Evolutionary conservation across 2,797 vertebrate genomes (phyloP), one percentile per base, ranked within the genome.

Genomic region (Sebastes cheni): DNA sequence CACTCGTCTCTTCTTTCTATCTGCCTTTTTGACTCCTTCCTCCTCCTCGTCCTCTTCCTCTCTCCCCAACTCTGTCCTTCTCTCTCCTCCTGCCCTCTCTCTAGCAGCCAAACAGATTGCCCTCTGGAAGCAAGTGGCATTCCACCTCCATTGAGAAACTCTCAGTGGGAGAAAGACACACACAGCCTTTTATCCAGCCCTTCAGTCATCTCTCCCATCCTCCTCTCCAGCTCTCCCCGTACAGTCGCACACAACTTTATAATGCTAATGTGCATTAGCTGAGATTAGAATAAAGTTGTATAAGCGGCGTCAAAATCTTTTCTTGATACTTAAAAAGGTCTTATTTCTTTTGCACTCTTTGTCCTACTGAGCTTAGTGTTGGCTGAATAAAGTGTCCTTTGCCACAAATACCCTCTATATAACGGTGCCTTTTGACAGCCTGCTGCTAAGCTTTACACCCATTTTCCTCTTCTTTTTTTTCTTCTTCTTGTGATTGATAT

Each of bases 91-190:
- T 64, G 8, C 36, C 74, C 64, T 52, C 72, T 84, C 80, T 72
- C 23, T 52, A 61, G 42, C 80, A 87, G 88, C 89, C 82, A 85
- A 77, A 90, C 59, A 64, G 71, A 81, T 88, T 82, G 76, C 76
- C 81, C 80, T 88, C 77, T 89, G 89, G 81, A 88, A 79, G 85
- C 80, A 71, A 88, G 86, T 90, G 81, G 82, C 87, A 83, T 91
- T 88, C 83, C 87, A 89, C 87, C 77, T 92, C 86, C 67, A 90
- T 87, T 89, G 88, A 93, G 70, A 80, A 90, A 86, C 86, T 88
- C 84, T 90, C 79, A 86, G 80, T 86, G 82, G 88, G 86, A 84
- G 76, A 83, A 83, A 87, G 56, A 78, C 66, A 80, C 75, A 78
- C 66, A 77, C 77, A 72, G 55, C 67, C 82, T 86, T 89, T 85